Percentiles rank a stretch among this genome's conserved stretches.
These are phyloP conservation scores for Antitype chi DNA, from an alignment of 2,888 invertebrate genomes.

Conservation along the genomic window DNA sequence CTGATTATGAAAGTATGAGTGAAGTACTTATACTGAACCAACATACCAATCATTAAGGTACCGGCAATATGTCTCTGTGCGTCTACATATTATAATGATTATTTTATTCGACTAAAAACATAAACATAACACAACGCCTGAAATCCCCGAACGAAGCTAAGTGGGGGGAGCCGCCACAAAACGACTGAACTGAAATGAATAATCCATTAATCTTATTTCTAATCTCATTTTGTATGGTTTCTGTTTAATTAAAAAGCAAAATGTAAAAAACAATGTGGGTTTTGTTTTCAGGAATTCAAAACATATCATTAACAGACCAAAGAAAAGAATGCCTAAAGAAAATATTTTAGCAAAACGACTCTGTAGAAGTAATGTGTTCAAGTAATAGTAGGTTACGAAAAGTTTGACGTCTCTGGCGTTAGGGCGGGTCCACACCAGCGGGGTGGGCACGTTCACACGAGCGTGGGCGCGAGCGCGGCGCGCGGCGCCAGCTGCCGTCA, in stretches of 20 bases:
- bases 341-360: not conserved
- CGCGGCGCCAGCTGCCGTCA: slow-evolving; percentile 75
- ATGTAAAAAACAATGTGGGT: not conserved
- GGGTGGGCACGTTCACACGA: slow-evolving; percentile 26
- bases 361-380: not conserved
- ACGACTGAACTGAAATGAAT: not conserved
- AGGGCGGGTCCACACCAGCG: not conserved
- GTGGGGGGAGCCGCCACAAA: too few species aligned
- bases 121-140: too few species aligned
- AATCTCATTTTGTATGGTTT: not conserved
- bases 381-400: not conserved
- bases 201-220: not conserved
- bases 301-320: not conserved
- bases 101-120: not conserved
- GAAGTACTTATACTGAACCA: not conserved
- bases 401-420: not conserved
- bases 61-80: not conserved
- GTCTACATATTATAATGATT: not conserved
- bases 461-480: slow-evolving; percentile 61
- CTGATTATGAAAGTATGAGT: not conserved
- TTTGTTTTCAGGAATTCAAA: not conserved
- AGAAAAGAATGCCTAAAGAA: not conserved
- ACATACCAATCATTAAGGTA: not conserved
- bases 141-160: too few species aligned
- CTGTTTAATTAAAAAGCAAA: not conserved